phyloP scores from a whole-genome alignment of 2,888 invertebrate genomes.

The Tipula lateralis region DNA sequence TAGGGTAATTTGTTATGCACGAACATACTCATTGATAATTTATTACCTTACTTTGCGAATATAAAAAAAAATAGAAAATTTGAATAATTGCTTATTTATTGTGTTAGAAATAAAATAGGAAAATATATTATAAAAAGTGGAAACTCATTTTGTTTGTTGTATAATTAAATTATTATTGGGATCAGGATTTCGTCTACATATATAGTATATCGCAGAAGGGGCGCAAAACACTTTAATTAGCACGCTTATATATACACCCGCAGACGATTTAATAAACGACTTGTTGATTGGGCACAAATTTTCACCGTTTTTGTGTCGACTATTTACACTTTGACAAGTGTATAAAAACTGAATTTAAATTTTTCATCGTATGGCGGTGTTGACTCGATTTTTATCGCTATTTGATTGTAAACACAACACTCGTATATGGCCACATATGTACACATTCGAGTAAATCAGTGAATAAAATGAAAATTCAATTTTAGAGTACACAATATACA shows the following conservation, averaged over 20 bases:
- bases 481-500: not conserved
- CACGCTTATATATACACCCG: not conserved
- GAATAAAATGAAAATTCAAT: not conserved
- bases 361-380: no score
- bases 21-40: constrained; percentile 24
- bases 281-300: not conserved
- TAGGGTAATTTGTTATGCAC: constrained; percentile 11
- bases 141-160: not conserved
- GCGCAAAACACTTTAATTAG: not conserved
- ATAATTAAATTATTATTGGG: not conserved
- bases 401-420: not conserved
- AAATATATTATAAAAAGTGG: not conserved
- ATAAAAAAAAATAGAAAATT: not conserved
- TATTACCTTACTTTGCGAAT: constrained; percentile 1
- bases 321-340: no score
- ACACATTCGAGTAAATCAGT: not conserved
- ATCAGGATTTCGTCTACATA: not conserved
- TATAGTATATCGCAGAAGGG: not conserved
- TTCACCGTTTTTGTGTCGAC: not conserved
- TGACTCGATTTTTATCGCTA: not conserved
- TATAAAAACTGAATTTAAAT: no score
- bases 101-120: not conserved
- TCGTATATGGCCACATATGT: no score
- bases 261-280: not conserved
- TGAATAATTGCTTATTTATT: constrained; percentile 24